Evolutionary conservation across 2,888 invertebrate genomes (phyloP), one percentile per base, ranked within the genome.

Genomic region (Nomada goodeniana): DNA sequence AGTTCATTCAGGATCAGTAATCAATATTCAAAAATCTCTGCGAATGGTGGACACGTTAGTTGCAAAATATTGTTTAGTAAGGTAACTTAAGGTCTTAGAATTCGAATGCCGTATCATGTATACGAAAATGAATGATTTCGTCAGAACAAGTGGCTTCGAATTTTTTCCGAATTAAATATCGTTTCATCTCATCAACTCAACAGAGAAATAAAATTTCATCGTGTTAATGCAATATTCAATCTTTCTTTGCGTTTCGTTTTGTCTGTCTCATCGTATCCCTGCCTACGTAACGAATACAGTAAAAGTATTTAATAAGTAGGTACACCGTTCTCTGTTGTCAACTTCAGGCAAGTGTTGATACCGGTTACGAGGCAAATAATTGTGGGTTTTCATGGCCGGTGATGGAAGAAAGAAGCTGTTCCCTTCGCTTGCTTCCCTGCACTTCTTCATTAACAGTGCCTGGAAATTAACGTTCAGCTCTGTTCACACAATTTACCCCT

Each of bases 311-410:
- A 80, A 80, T 80, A 65, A 80, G 79, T 42, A 47, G 80, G 65
- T 80, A 79, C 65, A 80, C 15, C 50, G 60, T 71, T 79, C 65
- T 79, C 60, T 42, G 80, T 80, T 80, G 80, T 80, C 80, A 80
- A 80, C 80, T 79, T 79, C 53, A 15, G 67, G 60, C 65, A 79
- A 79, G 71, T 79, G 80, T 79, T 80, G 80, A 80, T 80, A 71
- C 80, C 79, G 80, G 79, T 80, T 80, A 80, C 80, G 65, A 55
- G 80, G 65, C 44, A 36, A 79, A 80, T 80, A 80, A 80, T 80
- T 80, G 65, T 55, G 20, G 80, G 79, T 67, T 79, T 80, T 80
- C 80, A 79, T 47, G 53, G 59, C 50, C 55, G 47, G 47, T 67
- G 79, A 80, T 78, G 79, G 79, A 80, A 80, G 80, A 80, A 80